Conservation (phyloP, 2,113 vertebrate genomes). For the Cromileptes altivelis region DNA sequence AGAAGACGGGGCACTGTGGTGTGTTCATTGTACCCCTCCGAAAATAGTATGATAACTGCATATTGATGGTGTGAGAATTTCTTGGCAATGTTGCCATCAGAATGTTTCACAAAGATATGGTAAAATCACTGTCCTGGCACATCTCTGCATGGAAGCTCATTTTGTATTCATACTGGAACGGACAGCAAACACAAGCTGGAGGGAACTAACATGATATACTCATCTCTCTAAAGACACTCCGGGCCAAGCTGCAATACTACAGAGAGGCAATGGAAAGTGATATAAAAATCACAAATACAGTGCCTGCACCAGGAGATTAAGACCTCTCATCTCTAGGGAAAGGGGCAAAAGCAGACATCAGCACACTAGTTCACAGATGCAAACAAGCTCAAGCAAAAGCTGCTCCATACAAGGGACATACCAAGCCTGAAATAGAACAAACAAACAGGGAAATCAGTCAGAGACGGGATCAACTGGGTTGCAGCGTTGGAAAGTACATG, state of each 20-base stretch:
- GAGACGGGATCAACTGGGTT: not conserved
- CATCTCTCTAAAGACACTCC: constrained; percentile 23
- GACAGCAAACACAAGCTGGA: constrained; percentile 31
- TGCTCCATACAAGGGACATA: not conserved
- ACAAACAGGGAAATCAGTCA: not conserved
- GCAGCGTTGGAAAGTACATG: not conserved
- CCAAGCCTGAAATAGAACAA: constrained; percentile 5
- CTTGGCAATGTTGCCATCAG: not conserved
- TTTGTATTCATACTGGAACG: constrained; percentile 15
- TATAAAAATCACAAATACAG: constrained; percentile 23
- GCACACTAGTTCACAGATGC: constrained; percentile 7
- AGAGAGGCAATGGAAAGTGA: constrained; percentile 24
- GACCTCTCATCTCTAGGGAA: constrained; percentile 17
- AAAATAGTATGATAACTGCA: not conserved
- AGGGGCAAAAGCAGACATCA: constrained; percentile 17
- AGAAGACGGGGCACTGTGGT: not conserved
- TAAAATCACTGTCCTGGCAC: not conserved
- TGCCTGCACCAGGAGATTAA: constrained; percentile 23
- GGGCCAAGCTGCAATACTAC: constrained; percentile 1
- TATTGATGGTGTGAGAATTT: not conserved
- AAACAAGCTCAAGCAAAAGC: constrained; percentile 20
- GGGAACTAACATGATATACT: constrained; percentile 16
- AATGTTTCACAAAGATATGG: not conserved
- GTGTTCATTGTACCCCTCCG: not conserved
- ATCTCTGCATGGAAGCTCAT: not conserved